Evolutionary conservation across 2,888 invertebrate genomes (phyloP), one percentile per base, ranked within the genome.

Genomic region (Melinaea marsaeus): DNA sequence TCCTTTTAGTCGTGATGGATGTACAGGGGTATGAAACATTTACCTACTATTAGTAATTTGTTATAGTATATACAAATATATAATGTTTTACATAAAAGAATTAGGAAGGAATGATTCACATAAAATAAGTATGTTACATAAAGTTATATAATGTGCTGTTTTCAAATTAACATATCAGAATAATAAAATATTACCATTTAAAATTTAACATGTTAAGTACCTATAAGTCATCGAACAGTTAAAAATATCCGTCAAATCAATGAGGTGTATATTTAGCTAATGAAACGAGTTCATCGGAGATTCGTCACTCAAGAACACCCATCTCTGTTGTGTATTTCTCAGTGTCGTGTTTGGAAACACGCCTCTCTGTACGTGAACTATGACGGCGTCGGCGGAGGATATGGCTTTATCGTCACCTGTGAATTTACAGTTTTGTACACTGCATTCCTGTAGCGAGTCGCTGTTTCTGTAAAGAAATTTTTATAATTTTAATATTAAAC

Each of bases 221-320:
- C 92, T 89, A 75, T 93, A 94, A 2, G 92, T 92, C 94, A 94
- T 94, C 0, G 94, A 93, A 94, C 94, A 94, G 76, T 94, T 94
- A 73, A 94, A 95, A 13, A 93, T 67, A 13, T 92, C 90, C 66
- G 93, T 88, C 69, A 93, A 91, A 35, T 90, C 78, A n/a, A n/a
- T n/a, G n/a, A n/a, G n/a, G n/a, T 48, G 76, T 77, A 9, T 71
- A 72, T 6, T 75, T 74, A 0, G 85, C 72, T 48, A 86, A 70
- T 0, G 92, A 74, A 94, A 94, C 0, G 93, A 91, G 71, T 94
- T 84, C 9, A 76, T 22, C 22, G 22, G 22, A 22, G 22, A 22
- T 22, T 22, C 22, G 22, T 22, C 22, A 22, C 22, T 22, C 22
- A 22, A 22, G 22, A 22, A 22, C 22, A 22, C 22, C 22, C 22